phyloP scores from a whole-genome alignment of 1,140 invertebrate genomes.

The Drosophila rufa region DNA sequence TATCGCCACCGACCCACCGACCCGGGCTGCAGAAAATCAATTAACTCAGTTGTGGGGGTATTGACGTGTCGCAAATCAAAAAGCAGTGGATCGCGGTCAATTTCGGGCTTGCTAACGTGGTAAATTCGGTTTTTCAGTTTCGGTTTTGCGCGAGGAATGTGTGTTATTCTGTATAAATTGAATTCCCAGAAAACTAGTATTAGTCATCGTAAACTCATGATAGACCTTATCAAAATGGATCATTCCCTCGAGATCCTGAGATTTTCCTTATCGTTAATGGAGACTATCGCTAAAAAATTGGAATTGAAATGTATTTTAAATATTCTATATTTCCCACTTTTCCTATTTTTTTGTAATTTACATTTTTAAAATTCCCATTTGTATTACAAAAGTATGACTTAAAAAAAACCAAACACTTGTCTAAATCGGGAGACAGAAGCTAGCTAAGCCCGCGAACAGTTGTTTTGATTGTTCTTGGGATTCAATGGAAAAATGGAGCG shows the following conservation, averaged over 20 bases:
- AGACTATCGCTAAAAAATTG: no score
- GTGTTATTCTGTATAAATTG: background rate
- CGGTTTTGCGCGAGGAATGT: background rate
- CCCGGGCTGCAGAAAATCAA: conserved; percentile 36
- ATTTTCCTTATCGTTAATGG: background rate
- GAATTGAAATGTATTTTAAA: background rate
- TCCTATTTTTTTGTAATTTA: background rate
- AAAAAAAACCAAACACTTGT: background rate
- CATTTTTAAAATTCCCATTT: background rate
- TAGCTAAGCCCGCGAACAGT: conserved; percentile 1
- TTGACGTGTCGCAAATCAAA: conserved; percentile 74
- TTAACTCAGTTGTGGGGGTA: conserved; percentile 24
- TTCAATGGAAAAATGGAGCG: background rate
- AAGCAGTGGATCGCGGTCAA: conserved; percentile 32
- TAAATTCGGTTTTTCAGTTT: conserved; percentile 1
- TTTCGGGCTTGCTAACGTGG: conserved; percentile 45
- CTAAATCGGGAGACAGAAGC: background rate
- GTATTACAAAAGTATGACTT: background rate
- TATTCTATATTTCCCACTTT: no score
- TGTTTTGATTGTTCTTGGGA: conserved; percentile 5
- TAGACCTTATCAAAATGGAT: background rate
- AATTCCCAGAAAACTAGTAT: background rate
- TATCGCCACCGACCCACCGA: conserved; percentile 12
- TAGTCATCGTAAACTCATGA: conserved; percentile 1
- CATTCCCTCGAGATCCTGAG: background rate